Evolutionary conservation across 2,888 invertebrate genomes (phyloP), one percentile per base, ranked within the genome.

Genomic region (Diarsia brunnea): DNA sequence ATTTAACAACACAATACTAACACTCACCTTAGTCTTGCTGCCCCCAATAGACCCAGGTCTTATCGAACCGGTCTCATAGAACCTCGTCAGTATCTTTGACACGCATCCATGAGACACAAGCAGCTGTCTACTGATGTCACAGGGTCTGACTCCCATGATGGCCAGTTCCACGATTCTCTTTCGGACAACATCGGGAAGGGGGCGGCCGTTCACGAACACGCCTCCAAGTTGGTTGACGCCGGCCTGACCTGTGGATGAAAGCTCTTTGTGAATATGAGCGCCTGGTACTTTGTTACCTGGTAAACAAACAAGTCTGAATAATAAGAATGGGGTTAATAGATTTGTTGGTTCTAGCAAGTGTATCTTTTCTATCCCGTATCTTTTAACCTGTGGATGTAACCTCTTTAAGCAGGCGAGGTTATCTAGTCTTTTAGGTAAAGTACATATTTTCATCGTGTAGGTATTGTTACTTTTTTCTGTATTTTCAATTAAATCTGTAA

Each of bases 201-300:
- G 99, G n/a, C 99, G 97, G 1, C 99, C 99, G 94, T 99, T 99
- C 19, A 99, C 99, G 94, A 99, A 99, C 76, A 99, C 99, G 61
- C 99, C 99, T 69, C 99, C 99, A 87, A 99, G 97, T 96, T 99
- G 99, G 97, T 99, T 99, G 64, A 99, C 99, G 86, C 99, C 99
- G 63, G 99, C 99, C 97, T 99, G 99, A 91, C 99, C 99, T 99
- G 97, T 14, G 91, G 89, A 82, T 31, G n/a, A 45, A 49, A 73
- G 0, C 27, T 55, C 63, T 68, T 64, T 31, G 38, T 75, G 38
- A 70, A 19, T 73, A 73, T 73, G 64, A 1, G 10, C 2, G 38
- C 73, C 72, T 81, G 73, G 75, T 75, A 72, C 43, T 66, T 38
- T 5, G n/a, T n/a, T n/a, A n/a, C n/a, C n/a, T n/a, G n/a, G n/a